These are phyloP conservation scores for Chloroclystis v-ata DNA, from an alignment of 2,888 invertebrate genomes.

Conservation along the genomic window DNA sequence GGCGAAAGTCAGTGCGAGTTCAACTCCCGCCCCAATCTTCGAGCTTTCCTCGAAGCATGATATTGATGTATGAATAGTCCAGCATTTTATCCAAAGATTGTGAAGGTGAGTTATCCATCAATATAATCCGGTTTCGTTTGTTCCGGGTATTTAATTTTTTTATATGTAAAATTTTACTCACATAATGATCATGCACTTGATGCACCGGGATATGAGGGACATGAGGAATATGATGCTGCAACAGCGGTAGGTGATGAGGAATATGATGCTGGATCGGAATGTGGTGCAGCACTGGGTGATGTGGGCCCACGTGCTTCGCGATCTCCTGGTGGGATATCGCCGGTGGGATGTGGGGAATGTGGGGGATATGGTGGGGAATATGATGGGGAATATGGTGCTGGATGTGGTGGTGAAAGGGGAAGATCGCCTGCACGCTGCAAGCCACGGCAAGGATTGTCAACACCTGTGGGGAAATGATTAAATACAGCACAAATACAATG, in stretches of 20 bases:
- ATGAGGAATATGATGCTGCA: slow-evolving; percentile 36
- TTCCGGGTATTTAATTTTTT: no score
- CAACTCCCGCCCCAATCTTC: no score
- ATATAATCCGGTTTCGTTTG: no score
- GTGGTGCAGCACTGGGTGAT: slow-evolving; percentile 50
- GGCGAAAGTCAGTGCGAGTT: no score
- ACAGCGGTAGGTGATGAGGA: slow-evolving; percentile 35
- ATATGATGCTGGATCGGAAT: slow-evolving; percentile 46
- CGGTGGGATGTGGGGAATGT: slow-evolving; percentile 51
- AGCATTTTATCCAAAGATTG: no score
- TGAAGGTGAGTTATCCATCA: no score
- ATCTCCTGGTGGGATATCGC: slow-evolving; percentile 68
- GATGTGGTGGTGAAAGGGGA: slow-evolving; percentile 51
- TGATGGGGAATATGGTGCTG: slow-evolving; percentile 43
- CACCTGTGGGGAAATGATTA: slow-evolving; percentile 37
- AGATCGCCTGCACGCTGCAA: slow-evolving; percentile 63
- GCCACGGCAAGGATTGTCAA: slow-evolving; percentile 48
- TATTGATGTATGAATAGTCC: no score
- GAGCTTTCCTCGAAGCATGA: no score
- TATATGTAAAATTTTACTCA: no score
- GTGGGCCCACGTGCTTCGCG: slow-evolving; percentile 60
- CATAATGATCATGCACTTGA: slow-evolving; percentile 60
- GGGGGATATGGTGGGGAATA: background rate
- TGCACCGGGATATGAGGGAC: slow-evolving; percentile 29
- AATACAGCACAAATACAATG: background rate